Base-by-base conservation (phyloP, 2,113 vertebrate genomes). In the Cyphomyrus discorhynchus region DNA sequence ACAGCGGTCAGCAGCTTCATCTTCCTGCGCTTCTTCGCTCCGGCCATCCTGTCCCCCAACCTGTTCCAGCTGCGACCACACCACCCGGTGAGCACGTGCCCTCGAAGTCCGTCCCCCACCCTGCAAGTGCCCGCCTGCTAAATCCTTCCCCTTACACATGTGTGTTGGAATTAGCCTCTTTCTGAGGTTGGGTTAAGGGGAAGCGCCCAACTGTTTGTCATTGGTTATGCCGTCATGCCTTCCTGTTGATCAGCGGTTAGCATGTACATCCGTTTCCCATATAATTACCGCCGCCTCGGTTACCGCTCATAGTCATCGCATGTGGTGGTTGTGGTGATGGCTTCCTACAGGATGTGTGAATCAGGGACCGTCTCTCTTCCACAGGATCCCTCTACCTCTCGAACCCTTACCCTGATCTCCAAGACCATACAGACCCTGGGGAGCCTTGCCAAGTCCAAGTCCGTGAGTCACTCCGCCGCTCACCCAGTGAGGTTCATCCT, bases 1-100 rank as follows among this genome's bases (percentile, higher is more conserved):
- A 99, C 98, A 3, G 98, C 98, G 6, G 98, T 99, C 90, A 99
- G 98, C 95, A 98, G 98, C 92, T 99, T 99, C 92, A 98, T 99
- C 94, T 99, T 99, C 94, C 95, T 99, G 93, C 96, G 98, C 47
- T 99, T 99, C 95, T 99, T 99, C 8, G 98, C 98, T 45, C 98
- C 98, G 3, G 98, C 98, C 83, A 99, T 99, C 93, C 97, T 99
- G 49, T 99, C 98, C 49, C 98, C 98, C 17, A 99, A 98, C 93
- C 96, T 99, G 89, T 99, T 99, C 95, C 98, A 99, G 88, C 96
- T 99, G 91, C 96, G 97, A 1, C 97, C 97, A 0, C 98, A 99
- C 92, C 98, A 99, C 93, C 97, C 98, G 1, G 98, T 99, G 94
- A 97, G 98, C 96, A 87, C 74, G 19, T 47, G 5, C n/a, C 89